These are phyloP conservation scores for Malurus alboscapulatus DNA, from an alignment of 2,113 vertebrate genomes.

Conservation along the genomic window DNA sequence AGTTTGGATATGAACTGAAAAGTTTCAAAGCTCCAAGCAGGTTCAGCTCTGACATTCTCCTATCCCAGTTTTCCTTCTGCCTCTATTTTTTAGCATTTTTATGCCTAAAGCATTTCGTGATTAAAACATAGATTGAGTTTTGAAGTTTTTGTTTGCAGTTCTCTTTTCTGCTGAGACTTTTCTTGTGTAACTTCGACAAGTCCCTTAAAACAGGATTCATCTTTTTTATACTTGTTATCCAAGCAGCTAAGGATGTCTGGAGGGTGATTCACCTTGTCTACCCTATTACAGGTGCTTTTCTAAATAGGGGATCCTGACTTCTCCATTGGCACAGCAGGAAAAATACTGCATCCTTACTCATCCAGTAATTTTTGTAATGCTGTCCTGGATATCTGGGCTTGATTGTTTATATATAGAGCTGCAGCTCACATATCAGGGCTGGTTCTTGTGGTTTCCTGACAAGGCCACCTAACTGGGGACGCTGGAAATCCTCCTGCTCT, in stretches of 20 bases:
- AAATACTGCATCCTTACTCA: not conserved
- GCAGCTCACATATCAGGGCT: not conserved
- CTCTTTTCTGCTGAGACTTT: not conserved
- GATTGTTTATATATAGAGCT: not conserved
- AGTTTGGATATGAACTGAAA: not conserved
- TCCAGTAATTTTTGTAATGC: not conserved
- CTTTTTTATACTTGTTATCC: not conserved
- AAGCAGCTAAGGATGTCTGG: not conserved
- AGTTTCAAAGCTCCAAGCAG: not conserved
- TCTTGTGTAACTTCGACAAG: not conserved
- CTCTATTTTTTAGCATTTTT: not conserved
- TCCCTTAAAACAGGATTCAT: not conserved
- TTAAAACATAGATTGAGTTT: not conserved
- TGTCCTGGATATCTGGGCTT: not conserved
- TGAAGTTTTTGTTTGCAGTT: not conserved
- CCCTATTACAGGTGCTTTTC: not conserved
- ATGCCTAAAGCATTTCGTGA: not conserved
- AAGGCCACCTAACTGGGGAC: not conserved
- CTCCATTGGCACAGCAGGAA: not conserved
- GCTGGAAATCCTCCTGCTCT: not conserved
- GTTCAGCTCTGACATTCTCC: not conserved
- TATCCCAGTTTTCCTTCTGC: not conserved
- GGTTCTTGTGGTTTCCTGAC: not conserved
- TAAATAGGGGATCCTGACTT: not conserved
- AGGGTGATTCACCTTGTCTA: not conserved